Evolutionary conservation across 64 coral and sea anemone species (phyloP).

Genomic region (Actinia equina): DNA sequence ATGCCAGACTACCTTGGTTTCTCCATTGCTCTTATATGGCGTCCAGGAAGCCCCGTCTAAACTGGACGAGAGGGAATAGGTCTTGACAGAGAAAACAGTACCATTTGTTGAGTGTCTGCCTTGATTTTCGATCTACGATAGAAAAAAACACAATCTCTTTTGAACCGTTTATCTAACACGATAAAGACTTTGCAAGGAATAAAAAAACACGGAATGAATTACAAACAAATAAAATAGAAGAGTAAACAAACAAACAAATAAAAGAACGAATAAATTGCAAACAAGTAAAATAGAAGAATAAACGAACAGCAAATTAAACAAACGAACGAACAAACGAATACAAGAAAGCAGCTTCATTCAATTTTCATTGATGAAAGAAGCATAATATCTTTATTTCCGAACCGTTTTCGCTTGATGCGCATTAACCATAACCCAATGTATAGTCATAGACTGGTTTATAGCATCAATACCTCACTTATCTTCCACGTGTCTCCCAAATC

Average conservation of each 20-base stretch:
- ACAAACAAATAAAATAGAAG: no score
- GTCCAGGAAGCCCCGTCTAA: conserved; percentile 28
- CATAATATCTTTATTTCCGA: not conserved
- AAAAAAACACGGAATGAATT: no score
- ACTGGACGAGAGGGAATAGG: conserved; percentile 33
- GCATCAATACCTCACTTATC: conserved; percentile 18
- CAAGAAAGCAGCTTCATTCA: no score
- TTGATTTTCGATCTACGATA: conserved; percentile 10
- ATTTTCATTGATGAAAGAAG: no score
- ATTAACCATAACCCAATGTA: not conserved
- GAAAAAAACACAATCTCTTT: not conserved
- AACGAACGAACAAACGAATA: no score
- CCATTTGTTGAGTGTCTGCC: conserved; percentile 16
- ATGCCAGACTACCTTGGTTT: conserved; percentile 7
- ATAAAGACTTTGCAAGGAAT: not conserved
- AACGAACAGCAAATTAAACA: no score
- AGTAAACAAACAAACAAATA: no score
- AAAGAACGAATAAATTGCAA: no score
- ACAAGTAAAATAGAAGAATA: no score
- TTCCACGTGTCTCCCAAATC: conserved; percentile 5
- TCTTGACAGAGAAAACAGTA: conserved; percentile 12
- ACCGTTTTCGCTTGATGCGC: no score
- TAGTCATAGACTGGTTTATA: no score
- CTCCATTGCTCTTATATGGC: conserved; percentile 23
- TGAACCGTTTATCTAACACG: not conserved